A percentile compares a stretch with the other conserved stretches of the same genome.
Conservation (phyloP, 2,113 vertebrate species). For the Tympanuchus pallidicinctus region DNA sequence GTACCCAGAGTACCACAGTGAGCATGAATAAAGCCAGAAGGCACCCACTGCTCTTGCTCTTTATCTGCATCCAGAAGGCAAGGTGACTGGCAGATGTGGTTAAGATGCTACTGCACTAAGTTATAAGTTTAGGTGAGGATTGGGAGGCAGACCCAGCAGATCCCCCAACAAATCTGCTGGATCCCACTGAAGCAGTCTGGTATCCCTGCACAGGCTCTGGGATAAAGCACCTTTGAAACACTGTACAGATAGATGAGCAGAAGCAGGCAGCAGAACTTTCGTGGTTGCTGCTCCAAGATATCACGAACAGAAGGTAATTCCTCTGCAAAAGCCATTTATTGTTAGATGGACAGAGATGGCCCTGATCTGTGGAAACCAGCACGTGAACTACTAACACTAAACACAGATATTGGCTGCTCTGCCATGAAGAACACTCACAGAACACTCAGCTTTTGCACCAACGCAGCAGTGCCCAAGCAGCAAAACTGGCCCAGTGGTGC, state of each 20-base stretch:
- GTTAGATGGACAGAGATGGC: background rate
- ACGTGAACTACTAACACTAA: background rate
- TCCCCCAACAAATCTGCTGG: background rate
- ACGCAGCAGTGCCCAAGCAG: background rate
- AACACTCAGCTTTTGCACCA: background rate
- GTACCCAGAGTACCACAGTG: fast-evolving
- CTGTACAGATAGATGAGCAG: background rate
- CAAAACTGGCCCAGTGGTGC: too few species aligned
- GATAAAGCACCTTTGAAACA: background rate
- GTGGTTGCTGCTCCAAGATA: background rate
- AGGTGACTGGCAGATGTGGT: background rate
- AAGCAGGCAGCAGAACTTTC: background rate
- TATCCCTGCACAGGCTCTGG: background rate
- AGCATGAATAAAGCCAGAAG: background rate
- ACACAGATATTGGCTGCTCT: background rate
- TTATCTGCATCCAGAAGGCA: background rate
- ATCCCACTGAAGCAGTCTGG: background rate
- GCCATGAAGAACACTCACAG: background rate
- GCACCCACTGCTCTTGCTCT: background rate
- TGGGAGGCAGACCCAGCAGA: background rate
- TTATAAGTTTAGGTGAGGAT: background rate
- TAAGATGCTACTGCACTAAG: background rate
- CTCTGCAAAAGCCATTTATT: background rate
- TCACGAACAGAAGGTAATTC: background rate
- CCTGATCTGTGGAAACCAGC: background rate